Evolutionary conservation across 2,888 invertebrate genomes (phyloP), one percentile per base, ranked within the genome.

Genomic region (Bombyx huttoni): DNA sequence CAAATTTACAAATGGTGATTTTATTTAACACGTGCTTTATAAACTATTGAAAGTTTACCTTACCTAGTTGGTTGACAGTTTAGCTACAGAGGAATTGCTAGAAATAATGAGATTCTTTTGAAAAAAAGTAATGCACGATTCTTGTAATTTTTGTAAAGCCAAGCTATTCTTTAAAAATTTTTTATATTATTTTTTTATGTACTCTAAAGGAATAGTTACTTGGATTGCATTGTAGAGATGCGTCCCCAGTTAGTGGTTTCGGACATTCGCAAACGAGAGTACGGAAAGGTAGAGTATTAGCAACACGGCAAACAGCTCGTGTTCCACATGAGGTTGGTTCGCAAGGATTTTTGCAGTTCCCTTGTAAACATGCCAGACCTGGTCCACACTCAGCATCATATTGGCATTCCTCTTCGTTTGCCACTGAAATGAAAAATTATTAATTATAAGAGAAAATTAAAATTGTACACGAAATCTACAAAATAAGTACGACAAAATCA

Each of bases 221-320:
- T 87, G 90, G 91, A 70, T 90, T 91, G 76, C 97, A 97, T 77
- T 94, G 93, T 57, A 93, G 91, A 62, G 96, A 94, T 9, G 97
- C 96, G 77, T 97, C 96, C 60, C 97, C 97, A 61, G 93, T 90
- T 65, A 92, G 94, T 56, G 96, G 96, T 55, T 92, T 92, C 56
- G 94, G 90, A 72, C 97, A 97, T 69, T 94, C 92, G 75, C 97
- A 97, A 54, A 95, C 92, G 91, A 97, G 94, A 8, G 96, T 96
- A 62, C 96, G 91, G 81, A 96, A 90, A 7, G 97, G 97, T 58
- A 96, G 81, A 0, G 96, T 95, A 68, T 96, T 94, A 33, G 96
- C 92, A 9, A 97, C 96, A 8, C 92, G 91, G 73, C 97, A 97
- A 60, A 93, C 91, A 0, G 97, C 96, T 70, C 94, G 93, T 46